Percentiles rank a stretch among this genome's conserved stretches.
Conservation (phyloP, 37 sponge, comb jelly and placozoan species). For the Theonella swinhoei region DNA sequence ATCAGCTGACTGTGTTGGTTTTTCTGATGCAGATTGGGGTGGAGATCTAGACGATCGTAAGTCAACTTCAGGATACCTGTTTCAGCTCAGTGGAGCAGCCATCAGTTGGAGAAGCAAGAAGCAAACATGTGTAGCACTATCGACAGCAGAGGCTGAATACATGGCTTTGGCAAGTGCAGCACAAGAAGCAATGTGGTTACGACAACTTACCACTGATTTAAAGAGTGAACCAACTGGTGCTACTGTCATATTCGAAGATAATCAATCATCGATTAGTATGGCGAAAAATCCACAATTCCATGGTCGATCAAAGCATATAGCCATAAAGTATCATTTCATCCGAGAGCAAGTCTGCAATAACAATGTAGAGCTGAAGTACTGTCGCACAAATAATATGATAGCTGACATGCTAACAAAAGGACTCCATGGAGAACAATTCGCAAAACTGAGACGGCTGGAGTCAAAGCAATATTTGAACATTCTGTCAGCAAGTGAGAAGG, state of each 20-base stretch:
- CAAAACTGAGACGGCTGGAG: no score
- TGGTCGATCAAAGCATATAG: no score
- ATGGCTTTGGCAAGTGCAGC: constrained; percentile 47
- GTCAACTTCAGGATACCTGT: no score
- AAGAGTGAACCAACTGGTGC: constrained; percentile 16
- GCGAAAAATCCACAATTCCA: constrained; percentile 55
- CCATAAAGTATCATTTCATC: no score
- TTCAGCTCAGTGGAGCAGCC: constrained; percentile 35
- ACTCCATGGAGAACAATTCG: no score
- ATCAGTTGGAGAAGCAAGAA: constrained; percentile 46
- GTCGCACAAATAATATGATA: no score
- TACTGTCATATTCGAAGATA: constrained; percentile 58
- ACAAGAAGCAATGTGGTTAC: constrained; percentile 55
- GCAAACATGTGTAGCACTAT: constrained; percentile 34
- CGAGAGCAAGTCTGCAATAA: no score
- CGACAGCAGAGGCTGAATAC: constrained; percentile 58
- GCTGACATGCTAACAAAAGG: no score
- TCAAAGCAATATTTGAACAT: no score
- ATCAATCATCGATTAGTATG: constrained; percentile 55
- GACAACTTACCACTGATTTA: constrained; percentile 23
- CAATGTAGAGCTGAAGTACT: no score
- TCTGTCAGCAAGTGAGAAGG: no score
- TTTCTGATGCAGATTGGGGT: no score
- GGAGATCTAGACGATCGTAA: constrained; percentile 28
- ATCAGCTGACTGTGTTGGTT: constrained; percentile 8